These are phyloP conservation scores for Steinernema khuongi DNA, from an alignment of 1,140 invertebrate species.

Conservation along the genomic window DNA sequence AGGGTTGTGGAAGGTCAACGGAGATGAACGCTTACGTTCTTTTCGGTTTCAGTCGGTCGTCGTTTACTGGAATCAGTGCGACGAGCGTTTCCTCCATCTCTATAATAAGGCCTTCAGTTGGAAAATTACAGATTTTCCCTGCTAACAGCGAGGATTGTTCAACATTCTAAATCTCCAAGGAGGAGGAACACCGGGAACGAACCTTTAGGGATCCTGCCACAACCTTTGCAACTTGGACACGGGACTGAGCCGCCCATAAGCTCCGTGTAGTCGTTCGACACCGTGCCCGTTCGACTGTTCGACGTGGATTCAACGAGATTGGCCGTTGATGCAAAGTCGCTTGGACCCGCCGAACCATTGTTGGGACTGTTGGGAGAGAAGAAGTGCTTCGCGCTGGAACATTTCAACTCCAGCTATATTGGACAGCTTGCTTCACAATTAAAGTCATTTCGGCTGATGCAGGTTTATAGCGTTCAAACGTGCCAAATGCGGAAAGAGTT, in stretches of 20 bases:
- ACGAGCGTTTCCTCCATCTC: constrained; percentile 59
- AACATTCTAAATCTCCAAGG: neutral
- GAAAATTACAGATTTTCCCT: neutral
- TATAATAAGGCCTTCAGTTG: constrained; percentile 23
- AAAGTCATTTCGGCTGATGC: no score
- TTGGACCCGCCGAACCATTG: neutral
- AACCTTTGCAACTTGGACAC: constrained; percentile 59
- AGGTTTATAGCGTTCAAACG: no score
- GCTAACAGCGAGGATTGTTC: neutral
- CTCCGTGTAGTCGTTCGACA: constrained; percentile 41
- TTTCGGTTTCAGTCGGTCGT: constrained; percentile 58
- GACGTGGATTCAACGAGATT: neutral
- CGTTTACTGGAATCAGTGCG: constrained; percentile 59
- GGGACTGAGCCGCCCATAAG: constrained; percentile 58
- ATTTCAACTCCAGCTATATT: no score
- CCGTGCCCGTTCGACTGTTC: neutral
- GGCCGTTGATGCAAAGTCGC: neutral
- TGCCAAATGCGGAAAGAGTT: no score
- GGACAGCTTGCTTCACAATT: no score
- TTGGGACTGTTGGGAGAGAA: neutral
- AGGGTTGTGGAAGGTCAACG: constrained; percentile 21
- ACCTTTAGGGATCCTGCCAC: constrained; percentile 59
- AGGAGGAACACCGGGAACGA: neutral
- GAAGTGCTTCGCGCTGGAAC: neutral
- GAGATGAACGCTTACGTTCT: constrained; percentile 51